These are phyloP conservation scores for Nomada lathburiana DNA, from an alignment of 2,888 invertebrate species.

Conservation along the genomic window DNA sequence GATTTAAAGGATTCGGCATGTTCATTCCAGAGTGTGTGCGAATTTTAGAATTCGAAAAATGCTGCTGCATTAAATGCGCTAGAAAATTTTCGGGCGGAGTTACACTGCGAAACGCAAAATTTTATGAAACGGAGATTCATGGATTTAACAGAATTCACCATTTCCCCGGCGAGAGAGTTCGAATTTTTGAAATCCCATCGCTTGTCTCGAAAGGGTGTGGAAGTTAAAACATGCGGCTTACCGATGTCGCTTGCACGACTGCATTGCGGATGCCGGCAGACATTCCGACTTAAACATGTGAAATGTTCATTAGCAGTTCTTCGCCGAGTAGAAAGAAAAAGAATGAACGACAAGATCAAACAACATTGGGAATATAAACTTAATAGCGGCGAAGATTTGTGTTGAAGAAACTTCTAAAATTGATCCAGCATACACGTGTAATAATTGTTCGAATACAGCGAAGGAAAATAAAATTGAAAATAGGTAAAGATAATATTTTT, in stretches of 20 bases:
- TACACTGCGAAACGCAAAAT: neutral
- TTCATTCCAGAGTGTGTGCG: neutral
- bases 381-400: neutral
- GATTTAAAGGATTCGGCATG: neutral
- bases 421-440: too few species aligned
- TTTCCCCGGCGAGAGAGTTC: neutral
- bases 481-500: neutral
- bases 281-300: slow-evolving; percentile 27
- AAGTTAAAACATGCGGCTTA: slow-evolving; percentile 22
- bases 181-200: slow-evolving; percentile 36
- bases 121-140: slow-evolving; percentile 2
- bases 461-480: neutral
- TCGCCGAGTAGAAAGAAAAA: neutral
- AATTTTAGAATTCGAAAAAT: neutral
- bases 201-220: neutral
- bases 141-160: neutral
- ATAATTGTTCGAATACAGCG: neutral
- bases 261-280: slow-evolving; percentile 47
- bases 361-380: too few species aligned
- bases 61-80: too few species aligned
- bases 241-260: slow-evolving; percentile 20
- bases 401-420: too few species aligned
- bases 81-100: neutral
- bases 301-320: slow-evolving; percentile 4
- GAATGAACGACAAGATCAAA: neutral